These are phyloP conservation scores for Bombyx mori DNA, from an alignment of 1,140 invertebrate genomes.

Conservation along the genomic window DNA sequence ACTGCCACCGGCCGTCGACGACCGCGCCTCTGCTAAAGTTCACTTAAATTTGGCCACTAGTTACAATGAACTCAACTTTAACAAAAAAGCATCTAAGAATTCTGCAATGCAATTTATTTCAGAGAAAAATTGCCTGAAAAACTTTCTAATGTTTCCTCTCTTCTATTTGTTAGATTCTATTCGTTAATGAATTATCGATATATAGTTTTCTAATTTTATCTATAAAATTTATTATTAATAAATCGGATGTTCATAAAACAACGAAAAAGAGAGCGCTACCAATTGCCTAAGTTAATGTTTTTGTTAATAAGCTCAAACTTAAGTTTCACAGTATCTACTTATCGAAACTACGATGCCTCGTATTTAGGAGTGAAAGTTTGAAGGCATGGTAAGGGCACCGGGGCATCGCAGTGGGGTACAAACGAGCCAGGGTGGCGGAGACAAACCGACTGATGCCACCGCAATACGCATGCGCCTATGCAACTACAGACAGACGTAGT, in stretches of 20 bases:
- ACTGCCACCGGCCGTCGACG: conserved; percentile 53
- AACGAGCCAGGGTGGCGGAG: conserved; percentile 29
- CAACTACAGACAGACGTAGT: conserved; percentile 27
- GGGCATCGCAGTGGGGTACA: conserved; percentile 37
- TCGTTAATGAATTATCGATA: too few species aligned
- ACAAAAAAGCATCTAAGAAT: background rate
- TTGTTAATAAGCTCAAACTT: too few species aligned
- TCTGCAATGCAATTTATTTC: too few species aligned
- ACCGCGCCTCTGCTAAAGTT: conserved; percentile 27
- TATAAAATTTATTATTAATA: too few species aligned
- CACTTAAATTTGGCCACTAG: conserved; percentile 47
- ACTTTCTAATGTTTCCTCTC: too few species aligned
- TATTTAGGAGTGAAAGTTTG: conserved; percentile 55
- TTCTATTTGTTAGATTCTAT: too few species aligned
- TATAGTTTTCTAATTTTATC: too few species aligned
- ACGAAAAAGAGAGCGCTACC: too few species aligned
- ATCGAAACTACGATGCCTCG: background rate
- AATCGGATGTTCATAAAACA: too few species aligned
- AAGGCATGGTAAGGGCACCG: conserved; percentile 52
- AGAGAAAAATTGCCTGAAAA: too few species aligned
- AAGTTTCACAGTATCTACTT: too few species aligned
- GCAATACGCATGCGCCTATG: conserved; percentile 40
- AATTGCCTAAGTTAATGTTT: too few species aligned
- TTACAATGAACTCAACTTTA: conserved; percentile 29
- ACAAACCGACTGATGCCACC: conserved; percentile 13